These are phyloP conservation scores for Anthopleura sola DNA, from an alignment of 64 coral and sea anemone species.

Conservation along the genomic window DNA sequence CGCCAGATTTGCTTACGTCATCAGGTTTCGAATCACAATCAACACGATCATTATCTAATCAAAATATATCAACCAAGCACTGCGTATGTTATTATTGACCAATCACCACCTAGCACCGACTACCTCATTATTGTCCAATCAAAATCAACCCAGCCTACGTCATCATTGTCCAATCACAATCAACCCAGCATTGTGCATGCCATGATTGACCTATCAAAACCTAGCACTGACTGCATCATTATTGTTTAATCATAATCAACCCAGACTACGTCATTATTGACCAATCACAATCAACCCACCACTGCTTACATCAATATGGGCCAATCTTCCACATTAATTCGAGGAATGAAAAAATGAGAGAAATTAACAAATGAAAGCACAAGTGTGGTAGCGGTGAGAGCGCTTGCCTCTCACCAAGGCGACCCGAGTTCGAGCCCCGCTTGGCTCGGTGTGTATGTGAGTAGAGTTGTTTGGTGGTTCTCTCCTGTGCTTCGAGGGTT, in stretches of 20 bases:
- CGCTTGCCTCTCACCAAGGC: too few species aligned
- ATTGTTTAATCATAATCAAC: background rate
- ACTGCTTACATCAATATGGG: background rate
- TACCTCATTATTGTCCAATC: background rate
- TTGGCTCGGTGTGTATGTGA: too few species aligned
- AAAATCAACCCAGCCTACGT: too few species aligned
- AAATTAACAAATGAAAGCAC: background rate
- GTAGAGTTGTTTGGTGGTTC: too few species aligned
- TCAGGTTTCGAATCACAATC: too few species aligned
- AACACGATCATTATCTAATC: background rate
- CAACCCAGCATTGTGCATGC: background rate
- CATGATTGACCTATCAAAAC: background rate
- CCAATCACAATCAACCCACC: background rate
- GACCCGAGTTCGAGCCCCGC: too few species aligned
- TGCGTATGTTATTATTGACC: background rate
- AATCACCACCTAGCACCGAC: background rate
- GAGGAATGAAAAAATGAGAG: background rate
- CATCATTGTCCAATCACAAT: background rate
- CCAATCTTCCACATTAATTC: too few species aligned
- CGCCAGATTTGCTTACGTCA: background rate
- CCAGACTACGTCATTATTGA: background rate
- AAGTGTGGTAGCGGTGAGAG: too few species aligned
- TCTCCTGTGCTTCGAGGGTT: too few species aligned
- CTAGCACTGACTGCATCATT: background rate
- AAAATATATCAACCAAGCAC: too few species aligned